Conservation (phyloP, 2,113 vertebrate species). For the Mus spicilegus region DNA sequence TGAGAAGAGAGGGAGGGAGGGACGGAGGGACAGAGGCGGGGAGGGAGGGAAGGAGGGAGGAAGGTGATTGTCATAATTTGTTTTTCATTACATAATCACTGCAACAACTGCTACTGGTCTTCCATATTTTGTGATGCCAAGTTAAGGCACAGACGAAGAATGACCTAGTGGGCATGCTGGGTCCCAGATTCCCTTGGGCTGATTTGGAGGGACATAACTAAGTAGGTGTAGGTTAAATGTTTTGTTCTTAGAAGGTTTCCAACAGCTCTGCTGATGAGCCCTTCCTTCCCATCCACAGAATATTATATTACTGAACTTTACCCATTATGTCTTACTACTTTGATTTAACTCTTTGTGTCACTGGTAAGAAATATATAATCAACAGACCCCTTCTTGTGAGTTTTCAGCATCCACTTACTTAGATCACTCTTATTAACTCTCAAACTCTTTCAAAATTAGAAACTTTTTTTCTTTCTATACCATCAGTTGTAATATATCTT, state of each 20-base stretch:
- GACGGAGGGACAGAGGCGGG: neutral
- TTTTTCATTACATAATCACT: neutral
- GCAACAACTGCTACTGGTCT: neutral
- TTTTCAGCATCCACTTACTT: neutral
- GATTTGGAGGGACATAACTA: too few relatives aligned
- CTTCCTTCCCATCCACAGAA: neutral
- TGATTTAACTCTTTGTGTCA: neutral
- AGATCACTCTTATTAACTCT: neutral
- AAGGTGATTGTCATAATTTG: neutral
- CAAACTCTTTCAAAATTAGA: neutral
- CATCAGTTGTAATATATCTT: neutral
- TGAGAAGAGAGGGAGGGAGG: neutral
- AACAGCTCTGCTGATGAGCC: too few relatives aligned
- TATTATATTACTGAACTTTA: too few relatives aligned
- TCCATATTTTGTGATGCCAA: too few relatives aligned
- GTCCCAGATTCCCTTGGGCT: neutral
- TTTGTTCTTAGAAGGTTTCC: neutral
- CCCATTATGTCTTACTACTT: neutral
- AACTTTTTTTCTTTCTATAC: neutral
- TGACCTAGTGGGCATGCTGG: neutral
- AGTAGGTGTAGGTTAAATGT: neutral
- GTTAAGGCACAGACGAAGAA: neutral
- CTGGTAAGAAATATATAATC: neutral
- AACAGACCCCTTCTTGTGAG: neutral
- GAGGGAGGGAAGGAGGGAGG: too few relatives aligned